Evolutionary conservation across 1,140 invertebrate species (phyloP).

Genomic region (Paracyclopina nana): DNA sequence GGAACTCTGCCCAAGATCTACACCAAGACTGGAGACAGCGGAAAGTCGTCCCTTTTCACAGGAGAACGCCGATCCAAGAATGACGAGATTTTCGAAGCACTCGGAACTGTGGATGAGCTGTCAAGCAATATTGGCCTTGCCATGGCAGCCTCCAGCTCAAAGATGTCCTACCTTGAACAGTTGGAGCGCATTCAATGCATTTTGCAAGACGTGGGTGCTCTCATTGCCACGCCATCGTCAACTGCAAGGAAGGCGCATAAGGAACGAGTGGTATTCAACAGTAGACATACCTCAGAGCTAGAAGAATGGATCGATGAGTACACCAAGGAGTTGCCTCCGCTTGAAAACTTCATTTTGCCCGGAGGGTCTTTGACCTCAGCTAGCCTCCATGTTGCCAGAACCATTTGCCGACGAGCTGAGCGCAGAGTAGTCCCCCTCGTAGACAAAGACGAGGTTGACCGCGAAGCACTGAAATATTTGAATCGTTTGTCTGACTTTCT

Average conservation of each 20-base stretch:
- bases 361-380: constrained; percentile 38
- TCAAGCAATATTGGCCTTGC: constrained; percentile 29
- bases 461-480: constrained; percentile 41
- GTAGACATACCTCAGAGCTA: constrained; percentile 35
- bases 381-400: constrained; percentile 44
- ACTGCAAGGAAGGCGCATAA: constrained; percentile 27
- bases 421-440: constrained; percentile 38
- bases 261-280: constrained; percentile 32
- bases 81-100: constrained; percentile 43
- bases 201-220: constrained; percentile 47
- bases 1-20: constrained; percentile 27
- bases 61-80: constrained; percentile 41
- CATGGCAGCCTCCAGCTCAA: too few species aligned
- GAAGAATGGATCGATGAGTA: constrained; percentile 55
- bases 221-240: constrained; percentile 40
- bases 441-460: constrained; percentile 35
- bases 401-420: constrained; percentile 48
- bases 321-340: constrained; percentile 40
- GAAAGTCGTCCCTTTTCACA: constrained; percentile 34
- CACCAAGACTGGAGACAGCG: constrained; percentile 37
- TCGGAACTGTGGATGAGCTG: constrained; percentile 53
- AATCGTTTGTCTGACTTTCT: constrained; percentile 25
- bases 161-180: too few species aligned
- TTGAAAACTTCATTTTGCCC: constrained; percentile 54
- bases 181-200: constrained; percentile 51